A percentile compares a stretch with the other conserved stretches of the same genome.
phyloP scores from a whole-genome alignment of 2,888 invertebrate genomes.

The Augiades crinisus region DNA sequence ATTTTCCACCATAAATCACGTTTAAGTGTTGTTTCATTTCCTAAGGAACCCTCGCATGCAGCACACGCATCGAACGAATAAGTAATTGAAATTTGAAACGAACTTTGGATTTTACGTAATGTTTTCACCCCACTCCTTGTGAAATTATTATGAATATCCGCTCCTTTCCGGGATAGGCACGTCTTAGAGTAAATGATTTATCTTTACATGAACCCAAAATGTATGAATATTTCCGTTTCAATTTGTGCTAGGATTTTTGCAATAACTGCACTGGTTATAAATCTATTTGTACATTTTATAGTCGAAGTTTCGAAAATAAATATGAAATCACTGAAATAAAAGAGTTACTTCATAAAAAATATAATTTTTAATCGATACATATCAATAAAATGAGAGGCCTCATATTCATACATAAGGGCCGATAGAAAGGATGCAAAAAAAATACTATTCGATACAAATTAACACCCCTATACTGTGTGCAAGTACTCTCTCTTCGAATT shows the following conservation, averaged over 20 bases:
- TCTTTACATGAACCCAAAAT: conserved; percentile 35
- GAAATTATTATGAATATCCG: conserved; percentile 77
- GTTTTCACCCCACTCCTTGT: conserved; percentile 62
- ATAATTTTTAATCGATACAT: too few species aligned
- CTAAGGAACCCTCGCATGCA: conserved; percentile 62
- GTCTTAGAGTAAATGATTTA: conserved; percentile 51
- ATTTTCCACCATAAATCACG: conserved; percentile 76
- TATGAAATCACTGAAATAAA: too few species aligned
- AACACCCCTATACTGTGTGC: too few species aligned
- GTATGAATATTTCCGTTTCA: conserved; percentile 16
- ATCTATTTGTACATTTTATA: not conserved
- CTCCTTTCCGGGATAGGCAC: conserved; percentile 50
- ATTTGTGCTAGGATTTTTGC: not conserved
- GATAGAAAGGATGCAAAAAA: too few species aligned
- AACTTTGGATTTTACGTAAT: conserved; percentile 78
- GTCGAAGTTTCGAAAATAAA: not conserved
- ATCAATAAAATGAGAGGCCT: too few species aligned
- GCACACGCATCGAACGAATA: conserved; percentile 77
- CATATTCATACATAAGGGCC: too few species aligned
- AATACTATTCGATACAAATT: too few species aligned
- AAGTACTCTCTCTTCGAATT: too few species aligned
- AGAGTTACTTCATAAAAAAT: too few species aligned
- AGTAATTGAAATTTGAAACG: conserved; percentile 79
- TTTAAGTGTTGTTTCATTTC: conserved; percentile 81
- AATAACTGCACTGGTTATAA: not conserved